These are phyloP conservation scores for Troilus luridus DNA, from an alignment of 2,888 invertebrate genomes.

Conservation along the genomic window DNA sequence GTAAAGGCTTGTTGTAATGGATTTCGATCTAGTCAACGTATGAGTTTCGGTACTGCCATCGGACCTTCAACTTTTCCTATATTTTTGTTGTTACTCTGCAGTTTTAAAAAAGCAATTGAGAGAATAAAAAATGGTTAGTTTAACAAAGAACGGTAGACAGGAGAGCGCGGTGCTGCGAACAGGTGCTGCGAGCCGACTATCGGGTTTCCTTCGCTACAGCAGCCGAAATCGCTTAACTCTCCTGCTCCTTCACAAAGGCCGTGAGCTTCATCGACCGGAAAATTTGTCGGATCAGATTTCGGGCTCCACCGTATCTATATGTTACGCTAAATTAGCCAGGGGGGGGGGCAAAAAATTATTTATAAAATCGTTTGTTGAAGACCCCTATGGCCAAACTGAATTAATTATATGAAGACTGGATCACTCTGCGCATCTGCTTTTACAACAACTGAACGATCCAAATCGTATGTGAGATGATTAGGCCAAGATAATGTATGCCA, in stretches of 20 bases:
- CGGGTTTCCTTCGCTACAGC: slow-evolving; percentile 8
- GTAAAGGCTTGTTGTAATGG: too few species aligned
- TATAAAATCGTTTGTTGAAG: not conserved
- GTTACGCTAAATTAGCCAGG: slow-evolving; percentile 4
- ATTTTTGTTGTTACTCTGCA: too few species aligned
- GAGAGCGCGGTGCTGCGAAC: not conserved
- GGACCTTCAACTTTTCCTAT: too few species aligned
- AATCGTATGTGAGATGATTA: too few species aligned
- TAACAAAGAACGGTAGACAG: not conserved
- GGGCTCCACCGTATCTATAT: not conserved
- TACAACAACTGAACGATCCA: too few species aligned
- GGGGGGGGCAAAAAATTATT: not conserved
- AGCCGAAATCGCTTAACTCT: slow-evolving; percentile 20
- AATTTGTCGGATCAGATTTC: slow-evolving; percentile 21
- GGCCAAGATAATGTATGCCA: too few species aligned
- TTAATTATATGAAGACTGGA: not conserved
- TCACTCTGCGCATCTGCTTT: not conserved
- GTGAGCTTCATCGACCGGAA: slow-evolving; percentile 36
- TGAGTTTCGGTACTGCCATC: too few species aligned
- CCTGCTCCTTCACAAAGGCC: slow-evolving; percentile 19
- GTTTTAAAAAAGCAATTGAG: too few species aligned
- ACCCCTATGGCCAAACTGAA: not conserved
- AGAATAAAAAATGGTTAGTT: not conserved
- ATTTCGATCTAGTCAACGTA: too few species aligned
- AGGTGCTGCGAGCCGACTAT: not conserved